Conservation (phyloP, 2,113 vertebrate genomes). For the Polypterus senegalus region DNA sequence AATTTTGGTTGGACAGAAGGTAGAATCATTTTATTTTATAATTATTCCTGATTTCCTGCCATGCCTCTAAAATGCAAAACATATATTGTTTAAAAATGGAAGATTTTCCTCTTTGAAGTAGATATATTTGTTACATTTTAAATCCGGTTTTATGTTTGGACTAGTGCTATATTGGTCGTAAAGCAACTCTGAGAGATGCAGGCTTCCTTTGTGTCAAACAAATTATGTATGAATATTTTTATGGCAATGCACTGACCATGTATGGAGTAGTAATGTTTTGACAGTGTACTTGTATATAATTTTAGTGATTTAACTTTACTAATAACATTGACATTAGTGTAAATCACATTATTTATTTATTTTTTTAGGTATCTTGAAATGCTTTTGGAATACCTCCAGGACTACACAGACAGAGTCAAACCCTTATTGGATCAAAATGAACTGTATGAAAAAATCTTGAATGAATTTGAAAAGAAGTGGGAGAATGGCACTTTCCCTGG, state of each 20-base stretch:
- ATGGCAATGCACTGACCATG: not conserved
- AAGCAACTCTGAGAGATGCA: too few relatives aligned
- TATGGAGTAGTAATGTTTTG: not conserved
- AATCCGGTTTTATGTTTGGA: too few relatives aligned
- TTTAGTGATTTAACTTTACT: not conserved
- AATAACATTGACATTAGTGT: not conserved
- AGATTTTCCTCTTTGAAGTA: too few relatives aligned
- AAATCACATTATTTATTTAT: not conserved
- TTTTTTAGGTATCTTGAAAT: slow-evolving; percentile 81
- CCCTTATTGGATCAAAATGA: slow-evolving; percentile 93
- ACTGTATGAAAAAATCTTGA: slow-evolving; percentile 84
- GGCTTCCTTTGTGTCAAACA: too few relatives aligned
- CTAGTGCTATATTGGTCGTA: too few relatives aligned
- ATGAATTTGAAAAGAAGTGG: slow-evolving; percentile 95
- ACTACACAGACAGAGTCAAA: slow-evolving; percentile 90
- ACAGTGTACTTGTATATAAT: not conserved
- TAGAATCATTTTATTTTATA: too few relatives aligned
- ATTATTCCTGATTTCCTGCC: too few relatives aligned
- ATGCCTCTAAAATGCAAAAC: too few relatives aligned
- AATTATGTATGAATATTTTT: too few relatives aligned
- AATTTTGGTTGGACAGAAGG: too few relatives aligned
- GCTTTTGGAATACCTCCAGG: slow-evolving; percentile 91
- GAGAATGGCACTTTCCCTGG: slow-evolving; percentile 85
- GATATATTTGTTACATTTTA: too few relatives aligned
- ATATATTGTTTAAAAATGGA: too few relatives aligned